A percentile compares a stretch with the other conserved stretches of the same genome.
Evolutionary conservation across 1,140 invertebrate species (phyloP).

Genomic region (Drosophila bocqueti): DNA sequence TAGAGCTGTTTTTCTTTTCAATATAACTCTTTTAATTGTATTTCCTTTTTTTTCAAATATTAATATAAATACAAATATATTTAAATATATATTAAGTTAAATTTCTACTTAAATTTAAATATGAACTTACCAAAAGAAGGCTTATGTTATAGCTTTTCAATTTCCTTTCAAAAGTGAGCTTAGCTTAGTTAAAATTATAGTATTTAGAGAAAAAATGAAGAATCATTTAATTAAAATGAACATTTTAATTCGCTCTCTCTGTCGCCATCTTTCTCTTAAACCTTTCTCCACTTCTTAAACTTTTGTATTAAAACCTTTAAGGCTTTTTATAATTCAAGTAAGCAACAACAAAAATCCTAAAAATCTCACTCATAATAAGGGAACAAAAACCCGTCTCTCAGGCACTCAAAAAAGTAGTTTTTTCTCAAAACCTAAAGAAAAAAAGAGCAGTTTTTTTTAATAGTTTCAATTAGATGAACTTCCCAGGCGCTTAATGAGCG

Average conservation of each 20-base stretch:
- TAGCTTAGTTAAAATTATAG: neutral
- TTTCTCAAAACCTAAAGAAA: neutral
- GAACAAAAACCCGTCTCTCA: conserved; percentile 6
- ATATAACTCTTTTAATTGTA: no score
- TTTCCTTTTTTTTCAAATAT: no score
- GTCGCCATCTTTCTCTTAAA: neutral
- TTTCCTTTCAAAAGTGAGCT: no score
- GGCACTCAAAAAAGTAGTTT: conserved; percentile 5
- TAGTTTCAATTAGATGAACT: conserved; percentile 52
- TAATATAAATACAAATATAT: no score
- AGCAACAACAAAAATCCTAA: no score
- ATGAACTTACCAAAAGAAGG: neutral
- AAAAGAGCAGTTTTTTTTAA: conserved; percentile 42
- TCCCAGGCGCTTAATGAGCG: conserved; percentile 50
- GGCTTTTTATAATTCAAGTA: conserved; percentile 16
- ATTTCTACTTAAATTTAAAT: no score
- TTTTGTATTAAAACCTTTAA: conserved; percentile 10
- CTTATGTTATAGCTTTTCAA: neutral
- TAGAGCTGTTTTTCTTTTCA: no score
- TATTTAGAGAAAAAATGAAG: neutral
- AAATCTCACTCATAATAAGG: neutral
- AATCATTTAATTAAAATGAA: neutral
- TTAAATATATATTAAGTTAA: no score
- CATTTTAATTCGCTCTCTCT: neutral
- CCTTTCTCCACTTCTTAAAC: conserved; percentile 8